Evolutionary conservation across 2,797 vertebrate genomes (phyloP).

Genomic region (Botia kubotai): DNA sequence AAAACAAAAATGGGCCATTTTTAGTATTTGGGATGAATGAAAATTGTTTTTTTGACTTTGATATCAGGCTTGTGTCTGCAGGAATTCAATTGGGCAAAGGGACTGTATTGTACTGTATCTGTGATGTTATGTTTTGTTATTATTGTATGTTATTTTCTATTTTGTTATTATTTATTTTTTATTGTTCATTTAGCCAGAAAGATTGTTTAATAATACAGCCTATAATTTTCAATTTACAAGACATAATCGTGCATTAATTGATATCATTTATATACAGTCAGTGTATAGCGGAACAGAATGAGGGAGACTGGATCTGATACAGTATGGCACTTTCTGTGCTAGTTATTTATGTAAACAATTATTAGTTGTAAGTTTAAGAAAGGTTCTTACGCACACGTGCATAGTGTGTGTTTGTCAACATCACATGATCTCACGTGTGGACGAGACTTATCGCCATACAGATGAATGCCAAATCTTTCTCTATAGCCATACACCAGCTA

Average conservation of each 20-base stretch:
- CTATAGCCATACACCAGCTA: background rate
- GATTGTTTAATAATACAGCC: background rate
- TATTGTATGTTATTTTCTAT: background rate
- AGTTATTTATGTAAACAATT: background rate
- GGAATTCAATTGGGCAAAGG: background rate
- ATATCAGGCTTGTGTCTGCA: background rate
- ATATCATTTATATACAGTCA: background rate
- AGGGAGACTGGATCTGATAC: background rate
- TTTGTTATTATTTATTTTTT: background rate
- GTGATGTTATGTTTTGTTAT: no score
- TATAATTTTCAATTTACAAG: background rate
- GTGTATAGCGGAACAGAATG: background rate
- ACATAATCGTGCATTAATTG: background rate
- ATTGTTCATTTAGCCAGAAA: background rate
- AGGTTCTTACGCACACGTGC: background rate
- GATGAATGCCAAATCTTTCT: slow-evolving; percentile 1
- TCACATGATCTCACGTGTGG: background rate
- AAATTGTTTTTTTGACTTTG: background rate
- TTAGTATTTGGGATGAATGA: background rate
- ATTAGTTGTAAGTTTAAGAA: slow-evolving; percentile 5
- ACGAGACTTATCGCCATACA: background rate
- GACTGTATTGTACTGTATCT: no score
- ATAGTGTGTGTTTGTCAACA: slow-evolving; percentile 11
- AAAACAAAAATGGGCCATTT: no score
- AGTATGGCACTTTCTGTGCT: background rate